Conservation (phyloP, 1,140 invertebrate genomes). For the Aphelinus atriplicis region DNA sequence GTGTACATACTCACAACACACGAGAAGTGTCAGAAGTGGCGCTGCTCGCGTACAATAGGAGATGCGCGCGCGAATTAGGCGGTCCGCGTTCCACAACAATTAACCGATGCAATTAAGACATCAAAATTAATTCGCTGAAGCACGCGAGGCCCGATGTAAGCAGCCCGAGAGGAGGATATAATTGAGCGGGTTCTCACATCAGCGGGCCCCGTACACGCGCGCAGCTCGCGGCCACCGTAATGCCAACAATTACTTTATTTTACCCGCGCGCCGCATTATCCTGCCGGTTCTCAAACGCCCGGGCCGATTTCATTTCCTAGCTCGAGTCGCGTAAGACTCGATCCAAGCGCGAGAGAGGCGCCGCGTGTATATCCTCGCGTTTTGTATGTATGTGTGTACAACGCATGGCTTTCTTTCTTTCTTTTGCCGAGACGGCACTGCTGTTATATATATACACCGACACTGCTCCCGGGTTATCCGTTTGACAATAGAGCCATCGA, state of each 20-base stretch:
- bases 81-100: conserved; percentile 55
- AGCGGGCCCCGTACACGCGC: conserved; percentile 44
- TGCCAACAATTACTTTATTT: conserved; percentile 66
- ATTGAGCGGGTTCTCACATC: conserved; percentile 64
- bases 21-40: background rate
- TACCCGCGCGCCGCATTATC: conserved; percentile 41
- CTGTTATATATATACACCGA: no score
- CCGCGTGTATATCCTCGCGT: background rate
- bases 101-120: conserved; percentile 65
- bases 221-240: conserved; percentile 48
- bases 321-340: conserved; percentile 11
- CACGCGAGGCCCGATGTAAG: conserved; percentile 51
- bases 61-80: conserved; percentile 29
- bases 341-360: background rate
- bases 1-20: no score
- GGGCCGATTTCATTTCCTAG: conserved; percentile 59
- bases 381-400: no score
- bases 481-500: no score
- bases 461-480: no score
- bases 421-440: no score
- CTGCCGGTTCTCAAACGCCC: conserved; percentile 55
- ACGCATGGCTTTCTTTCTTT: no score
- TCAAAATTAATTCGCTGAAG: conserved; percentile 62
- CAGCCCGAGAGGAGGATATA: conserved; percentile 49
- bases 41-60: conserved; percentile 27